Evolutionary conservation across 2,797 vertebrate species (phyloP).

Genomic region (Anas georgica): DNA sequence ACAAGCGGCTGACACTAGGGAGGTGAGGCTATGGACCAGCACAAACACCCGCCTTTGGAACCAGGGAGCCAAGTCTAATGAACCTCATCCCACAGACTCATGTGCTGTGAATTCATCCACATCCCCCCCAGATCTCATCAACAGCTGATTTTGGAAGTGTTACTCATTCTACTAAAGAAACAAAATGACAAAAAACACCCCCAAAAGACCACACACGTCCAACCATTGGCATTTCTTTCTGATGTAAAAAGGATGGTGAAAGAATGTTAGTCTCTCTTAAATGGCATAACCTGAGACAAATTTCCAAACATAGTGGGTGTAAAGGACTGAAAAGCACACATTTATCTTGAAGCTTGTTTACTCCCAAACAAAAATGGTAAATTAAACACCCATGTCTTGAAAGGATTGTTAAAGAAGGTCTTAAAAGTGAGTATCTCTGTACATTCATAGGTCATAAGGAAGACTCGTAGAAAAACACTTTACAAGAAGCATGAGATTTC

Average conservation of each 20-base stretch:
- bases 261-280: neutral
- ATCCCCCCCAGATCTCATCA: neutral
- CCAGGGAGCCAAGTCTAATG: neutral
- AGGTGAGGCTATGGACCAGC: neutral
- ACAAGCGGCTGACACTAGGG: neutral
- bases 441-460: neutral
- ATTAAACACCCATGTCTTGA: neutral
- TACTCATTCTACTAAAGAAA: neutral
- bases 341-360: neutral
- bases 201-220: neutral
- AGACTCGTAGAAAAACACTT: neutral
- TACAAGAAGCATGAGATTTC: neutral
- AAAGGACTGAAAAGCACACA: neutral
- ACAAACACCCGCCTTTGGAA: fast-evolving
- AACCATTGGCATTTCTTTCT: neutral
- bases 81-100: neutral
- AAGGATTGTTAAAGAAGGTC: neutral
- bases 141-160: neutral
- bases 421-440: neutral
- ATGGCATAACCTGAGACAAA: neutral
- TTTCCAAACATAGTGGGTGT: neutral
- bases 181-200: neutral
- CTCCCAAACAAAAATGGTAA: neutral
- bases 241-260: neutral
- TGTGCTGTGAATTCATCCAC: neutral